phyloP scores from a whole-genome alignment of 2,113 vertebrate species.

The Balaenoptera acutorostrata region DNA sequence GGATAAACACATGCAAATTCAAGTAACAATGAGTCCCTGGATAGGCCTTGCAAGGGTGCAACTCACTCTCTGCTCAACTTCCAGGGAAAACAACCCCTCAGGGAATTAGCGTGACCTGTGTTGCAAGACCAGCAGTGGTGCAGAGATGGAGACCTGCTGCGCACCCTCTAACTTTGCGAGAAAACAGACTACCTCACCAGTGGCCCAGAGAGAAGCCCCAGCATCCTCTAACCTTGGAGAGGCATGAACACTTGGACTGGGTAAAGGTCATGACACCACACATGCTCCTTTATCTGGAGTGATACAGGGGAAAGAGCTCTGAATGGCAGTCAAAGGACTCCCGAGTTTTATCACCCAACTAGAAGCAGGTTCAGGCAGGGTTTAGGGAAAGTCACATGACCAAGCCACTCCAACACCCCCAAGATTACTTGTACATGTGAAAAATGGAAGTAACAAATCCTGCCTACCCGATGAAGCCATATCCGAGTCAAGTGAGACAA shows the following conservation, averaged over 20 bases:
- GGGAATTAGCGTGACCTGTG: background rate
- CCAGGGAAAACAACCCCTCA: background rate
- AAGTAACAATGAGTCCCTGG: background rate
- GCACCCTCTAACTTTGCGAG: background rate
- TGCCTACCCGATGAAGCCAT: background rate
- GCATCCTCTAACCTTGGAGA: background rate
- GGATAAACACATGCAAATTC: background rate
- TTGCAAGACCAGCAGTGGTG: background rate
- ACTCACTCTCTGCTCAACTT: background rate
- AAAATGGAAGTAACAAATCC: background rate
- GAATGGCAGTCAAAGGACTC: background rate
- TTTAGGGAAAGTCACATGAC: background rate
- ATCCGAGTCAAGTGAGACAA: rapidly evolving
- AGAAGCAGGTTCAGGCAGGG: background rate
- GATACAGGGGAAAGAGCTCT: background rate
- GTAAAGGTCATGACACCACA: background rate
- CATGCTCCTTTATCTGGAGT: background rate
- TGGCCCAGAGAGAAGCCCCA: background rate
- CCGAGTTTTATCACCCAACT: background rate
- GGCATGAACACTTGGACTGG: background rate
- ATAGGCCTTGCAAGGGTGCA: background rate
- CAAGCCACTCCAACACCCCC: too few species aligned
- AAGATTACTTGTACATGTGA: background rate
- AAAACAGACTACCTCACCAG: background rate
- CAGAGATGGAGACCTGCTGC: background rate